These are phyloP conservation scores for Chymomyza procnemis DNA, from an alignment of 2,888 invertebrate species.

Conservation along the genomic window DNA sequence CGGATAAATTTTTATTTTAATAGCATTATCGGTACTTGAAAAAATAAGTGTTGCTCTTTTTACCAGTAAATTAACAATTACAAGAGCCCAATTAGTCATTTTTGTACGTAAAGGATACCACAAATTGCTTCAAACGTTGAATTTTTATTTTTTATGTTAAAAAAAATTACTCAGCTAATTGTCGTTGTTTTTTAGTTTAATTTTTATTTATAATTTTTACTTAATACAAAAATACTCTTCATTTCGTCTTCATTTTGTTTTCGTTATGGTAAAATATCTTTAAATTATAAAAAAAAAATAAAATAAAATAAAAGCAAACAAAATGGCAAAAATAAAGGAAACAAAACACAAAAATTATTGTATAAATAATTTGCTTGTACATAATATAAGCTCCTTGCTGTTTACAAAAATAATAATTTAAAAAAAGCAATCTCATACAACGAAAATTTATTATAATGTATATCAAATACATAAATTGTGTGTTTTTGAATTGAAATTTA, in stretches of 20 bases:
- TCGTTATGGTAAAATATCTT: constrained; percentile 3
- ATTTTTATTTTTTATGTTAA: too few species aligned
- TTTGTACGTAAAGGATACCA: too few species aligned
- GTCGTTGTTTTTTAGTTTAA: constrained; percentile 18
- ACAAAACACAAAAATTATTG: background rate
- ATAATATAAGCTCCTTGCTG: too few species aligned
- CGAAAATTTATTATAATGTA: background rate
- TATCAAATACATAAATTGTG: background rate
- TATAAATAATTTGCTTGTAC: background rate
- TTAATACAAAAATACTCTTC: constrained; percentile 70
- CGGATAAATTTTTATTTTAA: too few species aligned
- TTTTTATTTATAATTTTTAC: constrained; percentile 63
- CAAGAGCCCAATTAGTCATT: too few species aligned
- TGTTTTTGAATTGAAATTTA: background rate
- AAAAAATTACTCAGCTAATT: background rate
- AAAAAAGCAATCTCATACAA: background rate
- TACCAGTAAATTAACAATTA: too few species aligned
- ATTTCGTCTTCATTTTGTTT: constrained; percentile 47
- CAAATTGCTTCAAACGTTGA: too few species aligned
- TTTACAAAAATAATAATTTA: background rate
- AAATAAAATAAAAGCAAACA: constrained; percentile 2
- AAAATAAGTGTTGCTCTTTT: too few species aligned
- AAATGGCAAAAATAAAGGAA: background rate
- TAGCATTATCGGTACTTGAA: too few species aligned
- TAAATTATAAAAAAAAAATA: background rate